phyloP scores from a whole-genome alignment of 2,888 invertebrate species.

The Orchesella flavescens region DNA sequence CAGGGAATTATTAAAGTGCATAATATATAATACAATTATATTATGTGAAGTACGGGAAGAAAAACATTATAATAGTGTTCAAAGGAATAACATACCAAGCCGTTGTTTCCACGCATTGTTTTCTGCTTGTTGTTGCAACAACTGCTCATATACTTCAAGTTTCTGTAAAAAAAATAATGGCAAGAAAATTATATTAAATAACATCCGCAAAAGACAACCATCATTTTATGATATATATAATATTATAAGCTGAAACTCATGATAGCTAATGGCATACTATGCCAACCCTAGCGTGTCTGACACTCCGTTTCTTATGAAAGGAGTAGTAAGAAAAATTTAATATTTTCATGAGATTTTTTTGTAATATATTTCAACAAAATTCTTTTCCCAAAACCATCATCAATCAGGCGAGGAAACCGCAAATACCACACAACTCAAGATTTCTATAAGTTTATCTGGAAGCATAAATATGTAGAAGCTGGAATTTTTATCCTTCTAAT shows the following conservation, averaged over 20 bases:
- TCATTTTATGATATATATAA: not conserved
- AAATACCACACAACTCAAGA: too few relatives aligned
- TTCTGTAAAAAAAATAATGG: slow-evolving; percentile 39
- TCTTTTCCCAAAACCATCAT: too few relatives aligned
- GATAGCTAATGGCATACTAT: not conserved
- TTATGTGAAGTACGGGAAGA: not conserved
- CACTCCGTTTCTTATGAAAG: too few relatives aligned
- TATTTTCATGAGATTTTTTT: too few relatives aligned
- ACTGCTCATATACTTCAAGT: slow-evolving; percentile 35
- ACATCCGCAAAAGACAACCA: not conserved
- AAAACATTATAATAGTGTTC: not conserved
- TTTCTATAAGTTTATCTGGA: too few relatives aligned
- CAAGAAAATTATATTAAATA: slow-evolving; percentile 13
- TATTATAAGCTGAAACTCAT: too few relatives aligned
- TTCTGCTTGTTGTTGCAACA: slow-evolving; percentile 50
- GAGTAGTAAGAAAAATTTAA: too few relatives aligned
- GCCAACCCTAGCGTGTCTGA: not conserved
- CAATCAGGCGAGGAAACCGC: too few relatives aligned
- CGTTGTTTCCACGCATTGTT: slow-evolving; percentile 47
- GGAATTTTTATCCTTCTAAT: too few relatives aligned
- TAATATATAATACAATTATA: not conserved
- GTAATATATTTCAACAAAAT: too few relatives aligned
- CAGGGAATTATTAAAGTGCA: not conserved
- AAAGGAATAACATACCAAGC: slow-evolving; percentile 35
- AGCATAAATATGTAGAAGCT: too few relatives aligned